These are phyloP conservation scores for Hylaeus volcanicus DNA, from an alignment of 1,140 invertebrate genomes.

Conservation along the genomic window DNA sequence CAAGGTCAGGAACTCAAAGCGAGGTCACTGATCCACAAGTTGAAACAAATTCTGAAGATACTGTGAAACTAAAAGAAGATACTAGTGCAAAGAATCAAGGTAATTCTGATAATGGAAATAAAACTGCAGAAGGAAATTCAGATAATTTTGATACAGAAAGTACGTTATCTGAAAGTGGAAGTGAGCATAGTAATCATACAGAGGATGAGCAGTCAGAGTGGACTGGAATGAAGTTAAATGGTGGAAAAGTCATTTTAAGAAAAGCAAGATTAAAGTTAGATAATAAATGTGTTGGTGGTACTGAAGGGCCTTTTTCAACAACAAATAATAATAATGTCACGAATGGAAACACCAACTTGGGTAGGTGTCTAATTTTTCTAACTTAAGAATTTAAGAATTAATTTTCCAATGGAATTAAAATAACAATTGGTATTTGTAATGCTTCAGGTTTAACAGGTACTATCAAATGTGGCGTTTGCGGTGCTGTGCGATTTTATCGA, in stretches of 20 bases:
- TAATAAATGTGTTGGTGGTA: slow-evolving; percentile 80
- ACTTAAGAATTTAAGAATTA: not conserved
- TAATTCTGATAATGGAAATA: slow-evolving; percentile 33
- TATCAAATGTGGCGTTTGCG: slow-evolving; percentile 90
- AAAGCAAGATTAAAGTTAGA: slow-evolving; percentile 86
- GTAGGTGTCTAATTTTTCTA: slow-evolving; percentile 35
- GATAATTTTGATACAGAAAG: slow-evolving; percentile 81
- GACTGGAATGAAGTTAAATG: slow-evolving; percentile 79
- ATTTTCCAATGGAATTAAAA: not conserved
- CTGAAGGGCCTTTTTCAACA: slow-evolving; percentile 85
- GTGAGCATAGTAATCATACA: slow-evolving; percentile 79
- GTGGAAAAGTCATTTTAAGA: slow-evolving; percentile 86
- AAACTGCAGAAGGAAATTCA: slow-evolving; percentile 59
- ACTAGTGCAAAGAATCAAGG: slow-evolving; percentile 12
- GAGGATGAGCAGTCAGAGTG: slow-evolving; percentile 80
- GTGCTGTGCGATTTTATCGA: slow-evolving; percentile 87
- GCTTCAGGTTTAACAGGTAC: slow-evolving; percentile 82
- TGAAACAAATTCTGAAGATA: slow-evolving; percentile 44
- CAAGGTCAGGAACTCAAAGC: slow-evolving; percentile 73
- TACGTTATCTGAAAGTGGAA: slow-evolving; percentile 79
- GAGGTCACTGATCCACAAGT: slow-evolving; percentile 54
- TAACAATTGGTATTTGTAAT: slow-evolving; percentile 22
- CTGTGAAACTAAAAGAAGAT: slow-evolving; percentile 33
- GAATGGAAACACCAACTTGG: slow-evolving; percentile 68
- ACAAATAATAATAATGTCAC: slow-evolving; percentile 73